Evolutionary conservation across 2,113 vertebrate species (phyloP), one percentile per base, ranked within the genome.

Genomic region (Himantopus leucocephalus): DNA sequence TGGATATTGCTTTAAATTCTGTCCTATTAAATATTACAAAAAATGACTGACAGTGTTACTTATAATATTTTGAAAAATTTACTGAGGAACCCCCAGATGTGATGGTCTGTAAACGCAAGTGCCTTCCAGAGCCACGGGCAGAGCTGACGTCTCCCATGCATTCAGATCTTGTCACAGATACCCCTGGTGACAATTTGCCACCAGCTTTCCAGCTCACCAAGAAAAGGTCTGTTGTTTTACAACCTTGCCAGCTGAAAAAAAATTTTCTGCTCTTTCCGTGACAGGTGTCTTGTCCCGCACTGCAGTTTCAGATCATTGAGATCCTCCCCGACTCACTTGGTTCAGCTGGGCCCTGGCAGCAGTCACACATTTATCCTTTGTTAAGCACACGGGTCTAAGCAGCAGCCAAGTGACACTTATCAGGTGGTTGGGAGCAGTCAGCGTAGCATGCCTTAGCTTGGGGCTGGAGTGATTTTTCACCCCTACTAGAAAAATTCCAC

Each of bases 21-120:
- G 17, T 35, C 52, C 20, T 82, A 1, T 26, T 52, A 73, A 58
- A n/a, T 39, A 62, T 76, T 66, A 8, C 12, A 17, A 35, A 45
- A 74, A n/a, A 48, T 32, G 10, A 39, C 34, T 35, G 52, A 47
- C 11, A 72, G 2, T 12, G 16, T 39, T 72, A 41, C 35, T 8
- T 37, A 26, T 58, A 58, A 15, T 37, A 58, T 58, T 47, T 73
- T 34, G 47, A 68, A 64, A 64, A 66, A 15, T 34, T 32, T 60
- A n/a, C 22, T n/a, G 9, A 91, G 56, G 63, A 75, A 35, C 34
- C 6, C 10, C 0, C 2, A 66, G 29, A 41, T 50, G 14, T 15
- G 22, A 41, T 62, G 35, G 11, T 52, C 14, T 73, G n/a, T 74
- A 74, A 90, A 53, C 1, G 3, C 0, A 0, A 63, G 43, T 2